Evolutionary conservation across 1,140 invertebrate genomes (phyloP).

Genomic region (Macrostomum lignano): DNA sequence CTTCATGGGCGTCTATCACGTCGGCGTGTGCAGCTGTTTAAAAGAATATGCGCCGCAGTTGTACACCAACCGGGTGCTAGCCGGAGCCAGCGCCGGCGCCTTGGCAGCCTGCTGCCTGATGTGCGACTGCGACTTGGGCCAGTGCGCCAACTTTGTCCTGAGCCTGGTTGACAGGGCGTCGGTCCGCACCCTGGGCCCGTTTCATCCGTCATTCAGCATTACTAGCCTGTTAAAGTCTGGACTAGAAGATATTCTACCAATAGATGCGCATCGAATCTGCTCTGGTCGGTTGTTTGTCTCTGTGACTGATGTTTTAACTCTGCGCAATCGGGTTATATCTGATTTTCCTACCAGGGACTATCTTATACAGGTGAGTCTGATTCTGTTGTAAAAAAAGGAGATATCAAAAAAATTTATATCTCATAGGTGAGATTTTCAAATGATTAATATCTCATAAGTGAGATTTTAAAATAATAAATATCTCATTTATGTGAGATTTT

Average conservation of each 20-base stretch:
- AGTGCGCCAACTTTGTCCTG: constrained; percentile 29
- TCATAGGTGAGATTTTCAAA: too few species aligned
- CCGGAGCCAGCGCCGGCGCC: constrained; percentile 77
- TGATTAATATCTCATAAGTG: too few species aligned
- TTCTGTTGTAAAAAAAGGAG: too few species aligned
- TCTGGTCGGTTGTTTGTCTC: constrained; percentile 70
- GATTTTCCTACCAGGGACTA: too few species aligned
- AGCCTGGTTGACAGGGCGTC: constrained; percentile 57
- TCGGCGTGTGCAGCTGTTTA: constrained; percentile 78
- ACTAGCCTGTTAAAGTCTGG: constrained; percentile 52
- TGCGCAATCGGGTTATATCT: too few species aligned
- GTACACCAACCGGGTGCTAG: constrained; percentile 51
- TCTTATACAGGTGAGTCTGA: too few species aligned
- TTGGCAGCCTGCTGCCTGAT: constrained; percentile 58
- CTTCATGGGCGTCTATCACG: constrained; percentile 90
- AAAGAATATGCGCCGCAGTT: constrained; percentile 82
- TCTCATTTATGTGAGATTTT: too few species aligned
- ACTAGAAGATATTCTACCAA: constrained; percentile 45
- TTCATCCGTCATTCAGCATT: constrained; percentile 76
- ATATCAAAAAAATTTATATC: too few species aligned
- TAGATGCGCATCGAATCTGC: constrained; percentile 55
- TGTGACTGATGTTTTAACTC: constrained; percentile 50
- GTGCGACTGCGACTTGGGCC: constrained; percentile 67
- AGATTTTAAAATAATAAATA: too few species aligned
- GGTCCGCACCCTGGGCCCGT: constrained; percentile 54